Percentiles rank a stretch among this genome's conserved stretches.
Evolutionary conservation across 2,797 vertebrate species (phyloP).

Genomic region (Eurystomus glaucurus): DNA sequence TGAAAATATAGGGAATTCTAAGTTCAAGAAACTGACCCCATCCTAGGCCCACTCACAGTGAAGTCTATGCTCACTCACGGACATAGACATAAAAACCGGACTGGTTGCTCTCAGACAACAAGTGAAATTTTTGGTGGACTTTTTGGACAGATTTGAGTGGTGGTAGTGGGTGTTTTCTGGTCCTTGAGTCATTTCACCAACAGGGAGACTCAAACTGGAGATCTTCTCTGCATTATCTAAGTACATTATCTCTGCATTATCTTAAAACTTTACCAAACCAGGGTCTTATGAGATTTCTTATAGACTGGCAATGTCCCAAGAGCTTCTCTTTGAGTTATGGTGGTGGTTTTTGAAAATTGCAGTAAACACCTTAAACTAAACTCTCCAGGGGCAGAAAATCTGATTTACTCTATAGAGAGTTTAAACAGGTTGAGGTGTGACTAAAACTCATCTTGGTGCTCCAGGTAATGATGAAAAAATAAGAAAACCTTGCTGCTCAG

Average conservation of each 20-base stretch:
- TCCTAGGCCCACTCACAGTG: background rate
- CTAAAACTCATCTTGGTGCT: background rate
- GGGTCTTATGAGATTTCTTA: background rate
- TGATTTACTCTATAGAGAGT: background rate
- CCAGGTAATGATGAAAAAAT: background rate
- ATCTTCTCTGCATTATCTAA: background rate
- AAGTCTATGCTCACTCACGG: background rate
- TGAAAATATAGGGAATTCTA: background rate
- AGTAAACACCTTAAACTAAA: background rate
- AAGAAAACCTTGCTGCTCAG: background rate
- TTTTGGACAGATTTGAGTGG: fast-evolving
- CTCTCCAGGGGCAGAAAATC: background rate
- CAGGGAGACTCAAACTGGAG: background rate
- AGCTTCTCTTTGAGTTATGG: background rate
- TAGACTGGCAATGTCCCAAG: background rate
- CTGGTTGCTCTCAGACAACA: background rate
- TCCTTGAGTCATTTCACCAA: background rate
- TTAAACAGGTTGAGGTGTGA: background rate
- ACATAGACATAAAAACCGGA: background rate
- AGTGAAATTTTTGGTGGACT: background rate
- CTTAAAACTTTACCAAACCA: background rate
- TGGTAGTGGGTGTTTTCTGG: background rate
- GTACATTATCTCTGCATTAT: background rate
- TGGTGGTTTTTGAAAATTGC: background rate
- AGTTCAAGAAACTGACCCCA: background rate